Percentiles rank a stretch among this genome's conserved stretches.
Conservation (phyloP, 2,113 vertebrate species). For the Hepsetus odoe region DNA sequence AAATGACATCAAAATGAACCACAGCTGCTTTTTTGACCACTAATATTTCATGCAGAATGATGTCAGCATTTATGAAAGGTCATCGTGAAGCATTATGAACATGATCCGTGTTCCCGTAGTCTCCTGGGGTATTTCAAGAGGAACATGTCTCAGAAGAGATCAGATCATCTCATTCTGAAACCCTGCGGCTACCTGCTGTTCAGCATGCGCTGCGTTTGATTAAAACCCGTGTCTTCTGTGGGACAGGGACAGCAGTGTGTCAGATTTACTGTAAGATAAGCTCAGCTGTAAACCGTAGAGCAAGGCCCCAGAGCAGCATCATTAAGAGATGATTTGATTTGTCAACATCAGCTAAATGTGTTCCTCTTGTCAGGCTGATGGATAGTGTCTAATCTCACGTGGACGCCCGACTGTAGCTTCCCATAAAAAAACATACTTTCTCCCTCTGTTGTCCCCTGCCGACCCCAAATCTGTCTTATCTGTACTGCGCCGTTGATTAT, state of each 20-base stretch:
- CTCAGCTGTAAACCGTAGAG: conserved; percentile 34
- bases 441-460: conserved; percentile 9
- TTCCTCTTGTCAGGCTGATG: conserved; percentile 44
- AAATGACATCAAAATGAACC: too few species aligned
- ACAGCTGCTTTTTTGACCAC: too few species aligned
- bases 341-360: conserved; percentile 50
- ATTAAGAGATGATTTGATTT: conserved; percentile 50
- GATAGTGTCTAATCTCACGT: conserved; percentile 50
- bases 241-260: conserved; percentile 11
- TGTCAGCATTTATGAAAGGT: too few species aligned
- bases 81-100: too few species aligned
- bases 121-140: not conserved
- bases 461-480: too few species aligned
- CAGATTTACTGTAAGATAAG: conserved; percentile 34
- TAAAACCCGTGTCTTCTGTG: conserved; percentile 11
- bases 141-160: not conserved
- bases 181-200: not conserved
- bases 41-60: too few species aligned
- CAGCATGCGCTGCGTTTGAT: conserved; percentile 5
- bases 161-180: not conserved
- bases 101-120: too few species aligned
- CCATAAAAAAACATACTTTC: conserved; percentile 35
- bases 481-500: not conserved
- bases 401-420: conserved; percentile 46
- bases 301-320: conserved; percentile 26